These are phyloP conservation scores for Anagyrus pseudococci DNA, from an alignment of 2,888 invertebrate species.

Conservation along the genomic window DNA sequence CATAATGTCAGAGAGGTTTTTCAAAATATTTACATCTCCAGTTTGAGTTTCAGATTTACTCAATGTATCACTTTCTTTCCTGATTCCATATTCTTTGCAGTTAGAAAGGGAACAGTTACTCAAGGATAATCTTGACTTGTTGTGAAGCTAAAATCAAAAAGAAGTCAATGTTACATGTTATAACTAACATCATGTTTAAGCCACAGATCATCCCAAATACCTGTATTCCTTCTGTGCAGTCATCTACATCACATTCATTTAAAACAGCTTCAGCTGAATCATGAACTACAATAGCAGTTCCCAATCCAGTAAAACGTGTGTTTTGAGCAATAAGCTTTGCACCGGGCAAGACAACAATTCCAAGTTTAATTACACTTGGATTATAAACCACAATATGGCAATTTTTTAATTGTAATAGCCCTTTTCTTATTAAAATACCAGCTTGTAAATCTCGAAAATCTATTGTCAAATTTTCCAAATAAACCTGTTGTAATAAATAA, in stretches of 20 bases:
- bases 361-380: conserved; percentile 65
- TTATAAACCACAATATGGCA: conserved; percentile 65
- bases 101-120: conserved; percentile 59
- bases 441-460: conserved; percentile 65
- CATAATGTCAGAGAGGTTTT: conserved; percentile 46
- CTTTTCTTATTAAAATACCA: conserved; percentile 64
- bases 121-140: conserved; percentile 58
- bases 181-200: background rate
- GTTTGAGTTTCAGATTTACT: conserved; percentile 43
- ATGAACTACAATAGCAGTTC: conserved; percentile 63
- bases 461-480: conserved; percentile 66
- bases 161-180: background rate
- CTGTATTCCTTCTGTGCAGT: conserved; percentile 56
- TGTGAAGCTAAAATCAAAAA: conserved; percentile 58
- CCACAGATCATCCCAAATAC: conserved; percentile 42
- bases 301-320: conserved; percentile 64
- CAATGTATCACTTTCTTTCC: conserved; percentile 61
- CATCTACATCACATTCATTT: conserved; percentile 57
- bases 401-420: conserved; percentile 62
- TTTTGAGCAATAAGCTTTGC: conserved; percentile 61
- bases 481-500: conserved; percentile 49
- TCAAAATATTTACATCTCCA: conserved; percentile 49
- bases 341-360: conserved; percentile 64
- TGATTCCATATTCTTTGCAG: conserved; percentile 64
- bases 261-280: conserved; percentile 49